These are phyloP conservation scores for Monopis laevigella DNA, from an alignment of 2,888 invertebrate species.

Conservation along the genomic window DNA sequence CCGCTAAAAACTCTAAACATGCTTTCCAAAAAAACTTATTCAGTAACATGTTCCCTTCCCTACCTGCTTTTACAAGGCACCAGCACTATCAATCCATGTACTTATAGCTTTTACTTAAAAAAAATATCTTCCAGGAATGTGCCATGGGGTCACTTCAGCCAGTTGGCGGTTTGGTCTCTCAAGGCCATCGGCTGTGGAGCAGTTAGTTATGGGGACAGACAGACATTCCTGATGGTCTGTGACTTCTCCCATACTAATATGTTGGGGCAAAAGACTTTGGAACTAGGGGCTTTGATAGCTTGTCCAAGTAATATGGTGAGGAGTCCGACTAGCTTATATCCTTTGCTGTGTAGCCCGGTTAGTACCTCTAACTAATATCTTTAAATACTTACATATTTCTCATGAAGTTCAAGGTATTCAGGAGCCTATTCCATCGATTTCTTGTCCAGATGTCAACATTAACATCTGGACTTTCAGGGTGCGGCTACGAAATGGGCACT, in stretches of 20 bases:
- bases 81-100: neutral
- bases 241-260: conserved; percentile 61
- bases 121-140: conserved; percentile 30
- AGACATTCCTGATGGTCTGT: conserved; percentile 44
- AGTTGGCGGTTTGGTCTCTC: conserved; percentile 49
- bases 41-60: too few relatives aligned
- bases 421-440: too few relatives aligned
- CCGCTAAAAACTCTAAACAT: too few relatives aligned
- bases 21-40: too few relatives aligned
- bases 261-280: conserved; percentile 47
- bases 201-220: conserved; percentile 35
- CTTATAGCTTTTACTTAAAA: neutral
- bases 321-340: conserved; percentile 29
- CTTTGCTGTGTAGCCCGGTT: conserved; percentile 43
- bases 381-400: neutral
- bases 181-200: conserved; percentile 52
- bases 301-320: conserved; percentile 39
- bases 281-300: conserved; percentile 29
- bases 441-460: too few relatives aligned
- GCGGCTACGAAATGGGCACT: too few relatives aligned
- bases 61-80: too few relatives aligned
- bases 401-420: too few relatives aligned
- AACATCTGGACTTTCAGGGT: too few relatives aligned
- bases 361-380: conserved; percentile 17
- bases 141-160: conserved; percentile 57